These are phyloP conservation scores for Ia io DNA, from an alignment of 2,113 vertebrate species.

Conservation along the genomic window DNA sequence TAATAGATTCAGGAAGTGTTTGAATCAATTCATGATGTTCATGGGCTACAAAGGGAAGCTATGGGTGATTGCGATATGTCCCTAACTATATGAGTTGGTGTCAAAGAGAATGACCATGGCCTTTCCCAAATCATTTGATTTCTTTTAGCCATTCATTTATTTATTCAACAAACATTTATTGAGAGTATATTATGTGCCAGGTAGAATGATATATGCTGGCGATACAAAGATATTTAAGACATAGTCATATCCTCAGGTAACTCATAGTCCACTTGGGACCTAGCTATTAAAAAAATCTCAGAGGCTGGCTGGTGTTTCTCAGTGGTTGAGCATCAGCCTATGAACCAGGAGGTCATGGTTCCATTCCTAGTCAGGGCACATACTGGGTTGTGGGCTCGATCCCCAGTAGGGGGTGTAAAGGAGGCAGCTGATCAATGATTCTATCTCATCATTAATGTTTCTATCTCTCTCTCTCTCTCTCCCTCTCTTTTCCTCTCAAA, in stretches of 20 bases:
- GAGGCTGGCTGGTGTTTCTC: no score
- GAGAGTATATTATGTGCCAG: background rate
- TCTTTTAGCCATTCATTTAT: background rate
- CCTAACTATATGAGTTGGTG: background rate
- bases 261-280: background rate
- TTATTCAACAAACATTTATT: background rate
- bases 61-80: background rate
- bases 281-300: background rate
- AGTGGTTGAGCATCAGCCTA: no score
- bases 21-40: background rate
- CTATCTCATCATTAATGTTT: no score
- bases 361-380: no score
- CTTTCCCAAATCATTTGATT: background rate
- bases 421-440: no score
- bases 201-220: background rate
- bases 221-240: background rate
- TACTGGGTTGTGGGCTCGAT: no score
- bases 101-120: background rate
- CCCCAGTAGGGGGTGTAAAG: no score
- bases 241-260: background rate
- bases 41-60: background rate
- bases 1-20: background rate
- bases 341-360: no score
- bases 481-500: no score
- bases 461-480: no score